phyloP scores from a whole-genome alignment of 2,797 vertebrate species.

The Vultur gryphus region DNA sequence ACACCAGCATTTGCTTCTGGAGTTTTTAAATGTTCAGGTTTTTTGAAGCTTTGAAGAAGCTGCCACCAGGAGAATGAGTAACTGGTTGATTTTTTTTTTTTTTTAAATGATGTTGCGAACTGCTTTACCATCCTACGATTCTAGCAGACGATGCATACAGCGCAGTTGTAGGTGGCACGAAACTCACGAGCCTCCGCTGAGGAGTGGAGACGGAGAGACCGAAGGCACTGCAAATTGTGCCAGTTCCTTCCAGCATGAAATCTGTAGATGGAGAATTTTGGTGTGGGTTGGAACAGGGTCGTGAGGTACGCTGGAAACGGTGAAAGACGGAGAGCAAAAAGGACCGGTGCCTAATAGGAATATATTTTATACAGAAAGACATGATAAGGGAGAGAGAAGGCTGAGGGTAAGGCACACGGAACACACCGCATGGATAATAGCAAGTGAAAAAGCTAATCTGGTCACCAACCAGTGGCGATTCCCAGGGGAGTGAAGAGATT shows the following conservation, averaged over 20 bases:
- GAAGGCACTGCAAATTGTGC: neutral
- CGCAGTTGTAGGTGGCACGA: neutral
- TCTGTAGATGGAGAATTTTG: neutral
- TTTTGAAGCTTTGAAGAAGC: neutral
- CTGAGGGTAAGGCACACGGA: neutral
- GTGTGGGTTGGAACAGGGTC: neutral
- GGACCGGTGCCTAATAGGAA: neutral
- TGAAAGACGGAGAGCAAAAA: neutral
- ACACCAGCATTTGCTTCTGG: neutral
- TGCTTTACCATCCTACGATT: neutral
- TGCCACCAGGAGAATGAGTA: neutral
- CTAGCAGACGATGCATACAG: neutral
- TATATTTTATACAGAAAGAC: neutral
- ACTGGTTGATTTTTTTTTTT: too few species aligned
- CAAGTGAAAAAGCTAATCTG: neutral
- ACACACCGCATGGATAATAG: fast-evolving
- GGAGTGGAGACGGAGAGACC: neutral
- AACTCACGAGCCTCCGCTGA: neutral
- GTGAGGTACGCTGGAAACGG: neutral
- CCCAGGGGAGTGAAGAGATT: neutral
- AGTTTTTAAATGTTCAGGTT: neutral
- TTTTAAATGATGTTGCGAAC: neutral
- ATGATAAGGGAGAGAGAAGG: neutral
- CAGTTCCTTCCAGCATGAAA: neutral
- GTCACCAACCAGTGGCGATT: neutral